phyloP scores from a whole-genome alignment of 1,140 invertebrate genomes.

The Papilio glaucus region DNA sequence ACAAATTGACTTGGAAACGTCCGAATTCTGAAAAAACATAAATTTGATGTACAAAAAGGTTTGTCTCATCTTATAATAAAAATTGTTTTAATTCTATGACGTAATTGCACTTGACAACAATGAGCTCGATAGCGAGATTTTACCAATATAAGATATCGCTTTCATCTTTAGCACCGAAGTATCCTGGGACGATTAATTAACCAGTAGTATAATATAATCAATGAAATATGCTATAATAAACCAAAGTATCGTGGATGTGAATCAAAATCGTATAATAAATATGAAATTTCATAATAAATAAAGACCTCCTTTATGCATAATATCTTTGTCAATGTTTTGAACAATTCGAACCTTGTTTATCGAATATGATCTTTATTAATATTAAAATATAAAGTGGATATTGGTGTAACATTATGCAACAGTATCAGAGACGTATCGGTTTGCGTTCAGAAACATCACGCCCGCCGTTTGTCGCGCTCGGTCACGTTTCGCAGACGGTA shows the following conservation, averaged over 20 bases:
- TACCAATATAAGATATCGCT: too few species aligned
- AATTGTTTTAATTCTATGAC: too few species aligned
- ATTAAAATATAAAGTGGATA: slow-evolving; percentile 37
- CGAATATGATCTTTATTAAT: slow-evolving; percentile 12
- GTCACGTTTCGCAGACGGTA: slow-evolving; percentile 75
- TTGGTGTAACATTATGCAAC: slow-evolving; percentile 14
- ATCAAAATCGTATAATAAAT: slow-evolving; percentile 16
- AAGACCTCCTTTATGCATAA: slow-evolving; percentile 5
- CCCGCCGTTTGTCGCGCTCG: slow-evolving; percentile 69
- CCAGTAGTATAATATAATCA: neutral
- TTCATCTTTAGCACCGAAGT: too few species aligned
- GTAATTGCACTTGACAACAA: too few species aligned
- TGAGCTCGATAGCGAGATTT: too few species aligned
- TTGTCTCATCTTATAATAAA: too few species aligned
- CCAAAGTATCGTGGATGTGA: neutral
- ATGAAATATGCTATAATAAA: neutral
- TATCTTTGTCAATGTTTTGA: slow-evolving; percentile 1
- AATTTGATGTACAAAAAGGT: too few species aligned
- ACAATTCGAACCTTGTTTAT: neutral
- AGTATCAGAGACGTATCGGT: slow-evolving; percentile 65
- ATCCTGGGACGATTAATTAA: neutral
- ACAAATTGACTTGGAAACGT: too few species aligned
- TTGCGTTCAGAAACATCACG: slow-evolving; percentile 69
- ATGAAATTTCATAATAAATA: slow-evolving; percentile 3
- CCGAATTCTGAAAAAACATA: too few species aligned